Percentiles rank a stretch among this genome's conserved stretches.
These are phyloP conservation scores for Acipenser oxyrinchus DNA, from an alignment of 2,797 vertebrate species.

Conservation along the genomic window DNA sequence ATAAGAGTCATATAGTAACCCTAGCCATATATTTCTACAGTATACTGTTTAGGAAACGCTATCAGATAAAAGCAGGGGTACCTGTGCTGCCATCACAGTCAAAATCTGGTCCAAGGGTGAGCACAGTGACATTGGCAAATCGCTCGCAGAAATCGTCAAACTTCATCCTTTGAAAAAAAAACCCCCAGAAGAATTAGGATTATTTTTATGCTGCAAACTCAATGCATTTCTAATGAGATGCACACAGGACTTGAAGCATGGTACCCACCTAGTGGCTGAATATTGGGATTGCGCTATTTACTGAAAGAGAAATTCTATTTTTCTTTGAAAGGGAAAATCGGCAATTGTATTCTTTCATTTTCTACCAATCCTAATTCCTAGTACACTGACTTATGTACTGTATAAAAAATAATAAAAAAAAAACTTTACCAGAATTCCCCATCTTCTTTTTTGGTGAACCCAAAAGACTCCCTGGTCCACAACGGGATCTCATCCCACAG, in stretches of 20 bases:
- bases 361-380: too few species aligned
- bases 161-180: constrained; percentile 12
- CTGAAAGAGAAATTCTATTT: too few species aligned
- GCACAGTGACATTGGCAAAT: constrained; percentile 11
- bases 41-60: too few species aligned
- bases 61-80: not conserved
- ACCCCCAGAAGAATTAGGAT: too few species aligned
- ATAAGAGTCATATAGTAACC: too few species aligned
- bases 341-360: too few species aligned
- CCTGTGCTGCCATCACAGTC: constrained; percentile 11
- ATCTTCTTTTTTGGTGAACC: constrained; percentile 14
- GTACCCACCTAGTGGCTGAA: not conserved
- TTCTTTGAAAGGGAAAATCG: too few species aligned
- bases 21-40: too few species aligned
- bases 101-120: constrained; percentile 16
- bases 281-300: not conserved
- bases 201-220: too few species aligned
- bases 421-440: constrained; percentile 14
- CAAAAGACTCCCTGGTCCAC: constrained; percentile 14
- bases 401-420: not conserved
- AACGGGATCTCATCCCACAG: constrained; percentile 13
- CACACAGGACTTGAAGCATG: not conserved
- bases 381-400: too few species aligned
- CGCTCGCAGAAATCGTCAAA: constrained; percentile 13
- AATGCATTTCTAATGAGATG: not conserved